Conservation (phyloP, 2,797 vertebrate genomes). For the Pachyuromys duprasi region DNA sequence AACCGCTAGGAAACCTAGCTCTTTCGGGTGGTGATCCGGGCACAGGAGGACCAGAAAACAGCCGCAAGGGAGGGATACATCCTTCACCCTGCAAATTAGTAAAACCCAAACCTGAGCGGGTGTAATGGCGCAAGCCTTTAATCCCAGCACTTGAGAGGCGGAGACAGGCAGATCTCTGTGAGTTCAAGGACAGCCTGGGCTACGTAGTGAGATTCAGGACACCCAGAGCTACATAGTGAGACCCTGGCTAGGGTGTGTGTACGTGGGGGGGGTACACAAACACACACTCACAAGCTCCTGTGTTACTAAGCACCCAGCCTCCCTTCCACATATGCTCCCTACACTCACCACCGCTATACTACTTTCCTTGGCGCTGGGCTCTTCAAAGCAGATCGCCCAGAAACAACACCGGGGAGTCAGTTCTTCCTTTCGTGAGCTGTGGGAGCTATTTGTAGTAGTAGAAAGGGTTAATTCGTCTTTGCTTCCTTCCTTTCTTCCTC, state of each 20-base stretch:
- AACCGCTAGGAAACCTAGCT: background rate
- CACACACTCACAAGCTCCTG: background rate
- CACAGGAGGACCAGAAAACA: background rate
- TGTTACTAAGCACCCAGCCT: no score
- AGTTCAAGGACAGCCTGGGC: background rate
- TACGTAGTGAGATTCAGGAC: background rate
- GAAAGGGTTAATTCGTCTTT: background rate
- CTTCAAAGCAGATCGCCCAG: background rate
- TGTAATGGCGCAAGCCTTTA: background rate
- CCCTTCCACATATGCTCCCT: no score
- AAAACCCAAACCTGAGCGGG: background rate
- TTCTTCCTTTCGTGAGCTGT: background rate
- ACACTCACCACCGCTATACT: no score
- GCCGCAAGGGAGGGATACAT: background rate
- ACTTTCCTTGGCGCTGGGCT: background rate
- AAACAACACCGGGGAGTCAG: background rate
- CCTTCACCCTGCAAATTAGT: background rate
- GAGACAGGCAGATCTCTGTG: background rate
- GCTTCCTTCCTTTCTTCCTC: no score
- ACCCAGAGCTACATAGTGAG: background rate
- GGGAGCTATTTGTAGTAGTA: background rate
- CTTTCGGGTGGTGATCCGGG: background rate
- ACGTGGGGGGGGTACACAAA: background rate
- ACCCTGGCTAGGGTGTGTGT: no score
- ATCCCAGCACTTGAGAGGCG: background rate